Percentiles rank a stretch among this genome's conserved stretches.
Conservation (phyloP, 2,888 invertebrate genomes). For the Salpingus planirostris region DNA sequence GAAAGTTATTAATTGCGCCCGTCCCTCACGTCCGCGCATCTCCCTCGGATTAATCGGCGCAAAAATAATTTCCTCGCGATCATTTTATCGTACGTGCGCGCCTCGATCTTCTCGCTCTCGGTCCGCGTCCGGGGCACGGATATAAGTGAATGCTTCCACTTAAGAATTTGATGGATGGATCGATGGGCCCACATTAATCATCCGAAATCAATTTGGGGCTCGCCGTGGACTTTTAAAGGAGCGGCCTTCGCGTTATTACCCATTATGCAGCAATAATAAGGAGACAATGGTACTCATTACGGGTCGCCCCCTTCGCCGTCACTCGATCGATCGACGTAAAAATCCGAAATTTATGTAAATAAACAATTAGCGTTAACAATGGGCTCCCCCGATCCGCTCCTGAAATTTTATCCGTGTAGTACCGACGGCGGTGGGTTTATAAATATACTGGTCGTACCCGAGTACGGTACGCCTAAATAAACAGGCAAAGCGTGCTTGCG, state of each 20-base stretch:
- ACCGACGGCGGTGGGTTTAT: background rate
- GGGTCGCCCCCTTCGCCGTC: no score
- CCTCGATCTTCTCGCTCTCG: no score
- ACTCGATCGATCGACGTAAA: no score
- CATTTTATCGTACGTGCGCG: no score
- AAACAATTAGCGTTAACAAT: conserved; percentile 32
- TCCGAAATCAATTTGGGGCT: conserved; percentile 37
- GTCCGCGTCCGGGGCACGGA: no score
- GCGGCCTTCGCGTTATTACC: conserved; percentile 24
- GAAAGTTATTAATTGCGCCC: no score
- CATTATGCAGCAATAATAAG: no score
- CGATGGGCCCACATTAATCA: conserved; percentile 36
- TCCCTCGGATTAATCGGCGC: no score
- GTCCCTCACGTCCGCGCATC: no score
- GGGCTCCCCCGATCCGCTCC: conserved; percentile 22
- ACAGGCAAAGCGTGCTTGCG: conserved; percentile 32
- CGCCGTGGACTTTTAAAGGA: conserved; percentile 23
- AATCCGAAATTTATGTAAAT: conserved; percentile 23
- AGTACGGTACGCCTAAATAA: conserved; percentile 30
- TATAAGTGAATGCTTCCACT: conserved; percentile 35
- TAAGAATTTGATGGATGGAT: conserved; percentile 36
- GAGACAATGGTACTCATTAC: no score
- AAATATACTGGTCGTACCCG: conserved; percentile 8
- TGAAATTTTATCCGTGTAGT: conserved; percentile 23
- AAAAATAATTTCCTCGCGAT: no score